Base-by-base conservation (phyloP, 2,797 vertebrate species). In the Champsocephalus gunnari region DNA sequence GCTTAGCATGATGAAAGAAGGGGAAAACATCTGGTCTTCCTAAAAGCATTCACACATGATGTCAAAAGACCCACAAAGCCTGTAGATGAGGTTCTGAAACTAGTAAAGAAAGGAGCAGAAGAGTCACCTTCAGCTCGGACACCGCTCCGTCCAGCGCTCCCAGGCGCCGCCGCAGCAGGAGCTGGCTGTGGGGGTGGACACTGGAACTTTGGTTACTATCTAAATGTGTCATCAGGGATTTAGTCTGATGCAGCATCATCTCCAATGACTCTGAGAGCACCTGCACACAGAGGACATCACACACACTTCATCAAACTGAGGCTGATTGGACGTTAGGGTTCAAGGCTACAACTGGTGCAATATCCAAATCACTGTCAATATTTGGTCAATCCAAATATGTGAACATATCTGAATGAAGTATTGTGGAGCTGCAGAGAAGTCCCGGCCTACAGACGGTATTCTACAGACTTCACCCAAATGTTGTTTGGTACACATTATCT, bases 91-190 rank as follows among this genome's bases (percentile, higher is more conserved):
- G 11, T 0, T 49, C 34, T 28, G 1, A 32, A 6, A 16, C 3
- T 3, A 38, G 17, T 5, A 24, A n/a, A 64, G 38, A 24, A 28
- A 64, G 16, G 1, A 24, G 34, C 1, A 5, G 8, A 9, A 9
- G 34, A 38, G 53, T 87, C 53, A 95, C 95, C 83, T 92, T 92
- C 51, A 95, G 84, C 41, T 91, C 70, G 10, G 81, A 80, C 0
- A 79, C 78, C 34, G 88, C 85, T 10, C 11, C 47, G 21, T 80
- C 65, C 1, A 95, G 81, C 1, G 73, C 80, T 16, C 50, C 51
- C 0, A 80, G 54, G 9, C 91, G 85, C 77, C 78, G 79, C 53
- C 44, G 69, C 24, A 93, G 66, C 8, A 87, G 45, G 1, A 53
- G 69, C 54, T 75, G 85, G 44, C 48, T 60, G 59, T 83, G 81